These are phyloP conservation scores for Galeopsomyia nigrocyanea DNA, from an alignment of 2,888 invertebrate genomes.

Conservation along the genomic window DNA sequence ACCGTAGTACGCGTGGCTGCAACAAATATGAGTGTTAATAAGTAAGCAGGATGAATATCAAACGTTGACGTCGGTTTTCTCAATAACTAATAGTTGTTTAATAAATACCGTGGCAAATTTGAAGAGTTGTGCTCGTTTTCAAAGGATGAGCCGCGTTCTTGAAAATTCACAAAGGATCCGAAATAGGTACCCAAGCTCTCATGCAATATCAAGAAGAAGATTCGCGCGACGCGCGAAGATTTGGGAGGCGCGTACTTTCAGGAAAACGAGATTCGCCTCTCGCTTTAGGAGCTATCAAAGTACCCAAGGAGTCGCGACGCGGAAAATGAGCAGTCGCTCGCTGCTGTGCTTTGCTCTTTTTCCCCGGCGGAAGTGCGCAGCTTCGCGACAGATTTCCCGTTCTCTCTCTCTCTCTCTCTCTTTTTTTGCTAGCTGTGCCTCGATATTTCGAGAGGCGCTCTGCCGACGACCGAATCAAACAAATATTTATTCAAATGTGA, in stretches of 20 bases:
- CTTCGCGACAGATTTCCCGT: conserved; percentile 18
- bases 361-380: neutral
- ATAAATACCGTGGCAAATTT: too few relatives aligned
- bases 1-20: too few relatives aligned
- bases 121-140: too few relatives aligned
- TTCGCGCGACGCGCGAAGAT: conserved; percentile 11
- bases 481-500: conserved; percentile 4
- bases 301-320: conserved; percentile 36
- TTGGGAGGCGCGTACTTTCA: conserved; percentile 8
- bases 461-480: neutral
- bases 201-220: neutral
- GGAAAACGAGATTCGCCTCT: conserved; percentile 42
- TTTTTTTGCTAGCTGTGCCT: conserved; percentile 1
- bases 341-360: conserved; percentile 5
- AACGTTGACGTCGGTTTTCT: too few relatives aligned
- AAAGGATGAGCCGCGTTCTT: too few relatives aligned
- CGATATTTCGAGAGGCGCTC: conserved; percentile 18
- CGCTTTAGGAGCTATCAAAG: conserved; percentile 42
- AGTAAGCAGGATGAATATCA: too few relatives aligned
- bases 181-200: too few relatives aligned
- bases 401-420: too few relatives aligned
- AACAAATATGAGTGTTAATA: too few relatives aligned
- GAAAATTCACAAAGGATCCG: too few relatives aligned
- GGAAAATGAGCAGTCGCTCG: conserved; percentile 42
- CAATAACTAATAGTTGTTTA: too few relatives aligned